Base-by-base conservation (phyloP, 2,888 invertebrate species). In the Troides helena region DNA sequence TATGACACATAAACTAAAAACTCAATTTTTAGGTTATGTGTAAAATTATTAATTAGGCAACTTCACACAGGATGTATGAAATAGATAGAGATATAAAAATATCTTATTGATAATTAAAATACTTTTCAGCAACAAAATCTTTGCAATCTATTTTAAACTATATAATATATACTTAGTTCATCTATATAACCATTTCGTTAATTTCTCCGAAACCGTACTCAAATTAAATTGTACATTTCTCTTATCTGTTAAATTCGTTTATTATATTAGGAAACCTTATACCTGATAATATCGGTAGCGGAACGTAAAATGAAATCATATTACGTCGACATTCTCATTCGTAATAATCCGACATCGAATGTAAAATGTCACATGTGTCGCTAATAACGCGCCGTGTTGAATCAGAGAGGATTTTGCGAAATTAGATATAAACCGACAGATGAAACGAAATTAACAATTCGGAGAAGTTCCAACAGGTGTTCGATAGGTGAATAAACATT, bases 291-390 rank as follows among this genome's bases (percentile, higher is more conserved):
- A n/a, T 53, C 53, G 53, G 39, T 1, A 61, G 39, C 61, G 61
- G 39, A 39, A 43, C 36, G 39, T 39, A 39, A 61, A 43, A 61
- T 39, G n/a, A 61, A n/a, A 61, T 61, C n/a, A 21, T 43, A 62
- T 62, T 43, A 43, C 61, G 36, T 62, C 8, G 25, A 17, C 61
- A 62, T 21, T 62, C 61, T 62, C 61, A 62, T 62, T 62, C 43
- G 61, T 62, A 62, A 62, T 62, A 62, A 62, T 39, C 17, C 39
- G n/a, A 39, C 25, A 25, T 30, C 21, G 61, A 62, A 62, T 43
- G 61, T n/a, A n/a, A 62, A 25, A 18, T 61, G 61, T 61, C 39
- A 61, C 61, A 61, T 21, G 43, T 62, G 61, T 39, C 21, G 60
- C 60, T 59, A 59, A 59, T 59, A 59, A 59, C 59, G 25, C 23